Percentiles rank a stretch among this genome's conserved stretches.
These are phyloP conservation scores for Spinus olivaceus DNA, from an alignment of 2,797 vertebrate species.

Conservation along the genomic window DNA sequence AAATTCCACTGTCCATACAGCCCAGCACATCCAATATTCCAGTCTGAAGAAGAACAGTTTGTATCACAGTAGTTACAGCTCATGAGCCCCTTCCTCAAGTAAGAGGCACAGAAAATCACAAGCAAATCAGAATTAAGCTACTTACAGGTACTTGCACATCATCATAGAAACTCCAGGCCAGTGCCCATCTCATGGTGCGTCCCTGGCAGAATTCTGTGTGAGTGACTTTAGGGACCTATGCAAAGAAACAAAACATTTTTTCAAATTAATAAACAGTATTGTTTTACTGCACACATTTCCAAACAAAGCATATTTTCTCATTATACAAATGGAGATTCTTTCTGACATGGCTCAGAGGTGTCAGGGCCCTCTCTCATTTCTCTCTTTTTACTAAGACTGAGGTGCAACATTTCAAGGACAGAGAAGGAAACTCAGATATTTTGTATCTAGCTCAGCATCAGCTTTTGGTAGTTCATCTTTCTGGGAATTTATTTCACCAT, in stretches of 20 bases:
- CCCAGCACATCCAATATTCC: neutral
- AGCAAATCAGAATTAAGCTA: neutral
- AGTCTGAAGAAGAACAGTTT: neutral
- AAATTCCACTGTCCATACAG: neutral
- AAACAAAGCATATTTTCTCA: neutral
- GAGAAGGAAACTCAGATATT: neutral
- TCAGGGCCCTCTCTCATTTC: neutral
- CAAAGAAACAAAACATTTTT: neutral
- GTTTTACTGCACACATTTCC: neutral
- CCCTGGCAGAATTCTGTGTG: constrained; percentile 98
- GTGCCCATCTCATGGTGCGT: constrained; percentile 96
- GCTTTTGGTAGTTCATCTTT: neutral
- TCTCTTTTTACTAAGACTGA: neutral
- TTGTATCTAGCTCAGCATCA: neutral
- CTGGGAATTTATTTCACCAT: neutral
- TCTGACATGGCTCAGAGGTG: neutral
- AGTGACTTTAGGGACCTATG: constrained; percentile 92
- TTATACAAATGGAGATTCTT: neutral
- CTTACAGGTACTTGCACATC: constrained; percentile 93
- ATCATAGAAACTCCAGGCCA: constrained; percentile 99
- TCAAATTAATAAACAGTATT: neutral
- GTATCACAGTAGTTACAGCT: neutral
- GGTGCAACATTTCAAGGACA: neutral
- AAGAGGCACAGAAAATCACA: neutral
- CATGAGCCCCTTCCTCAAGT: neutral